Evolutionary conservation across 2,113 vertebrate species (phyloP), one percentile per base, ranked within the genome.

Genomic region (Calonectris borealis): DNA sequence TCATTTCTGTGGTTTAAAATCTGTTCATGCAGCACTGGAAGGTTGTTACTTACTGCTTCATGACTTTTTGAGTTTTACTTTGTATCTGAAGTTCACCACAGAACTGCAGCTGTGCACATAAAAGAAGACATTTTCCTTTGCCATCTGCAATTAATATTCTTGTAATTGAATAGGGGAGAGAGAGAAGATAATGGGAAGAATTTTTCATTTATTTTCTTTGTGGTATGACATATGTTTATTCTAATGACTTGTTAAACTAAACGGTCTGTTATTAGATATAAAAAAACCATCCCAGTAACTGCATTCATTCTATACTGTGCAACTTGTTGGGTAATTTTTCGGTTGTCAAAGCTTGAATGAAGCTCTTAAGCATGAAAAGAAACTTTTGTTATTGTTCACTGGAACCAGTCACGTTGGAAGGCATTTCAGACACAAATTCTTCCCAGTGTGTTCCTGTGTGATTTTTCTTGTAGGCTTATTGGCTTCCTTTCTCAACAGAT

Each of bases 141-240:
- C 65, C 26, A 48, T 86, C 81, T 94, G 73, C 81, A 91, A 85
- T 89, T 96, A 95, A 89, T 89, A 87, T 87, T 89, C n/a, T 79
- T 91, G 26, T 48, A 70, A 68, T 11, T 95, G 61, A 96, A 87
- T n/a, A 82, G 10, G 9, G 13, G 18, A 73, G 51, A 86, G 58
- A 77, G 12, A 84, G 44, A 86, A 91, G 57, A 95, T 89, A 96
- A 84, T 52, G 80, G 40, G 65, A 84, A 87, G 65, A 76, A 29
- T 72, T 93, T 89, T 78, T 82, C n/a, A 64, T 89, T 88, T 71
- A 31, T 83, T 88, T 90, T 88, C 54, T 61, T 93, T 93, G 34
- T 72, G 55, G 15, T 86, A 69, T 90, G 84, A 72, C 81, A 73
- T 57, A 81, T 83, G 65, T 84, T 96, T 87, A 93, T 97, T 96